Percentiles rank a stretch among this genome's conserved stretches.
Conservation (phyloP, 2,797 vertebrate genomes). For the Eleutherodactylus coqui region DNA sequence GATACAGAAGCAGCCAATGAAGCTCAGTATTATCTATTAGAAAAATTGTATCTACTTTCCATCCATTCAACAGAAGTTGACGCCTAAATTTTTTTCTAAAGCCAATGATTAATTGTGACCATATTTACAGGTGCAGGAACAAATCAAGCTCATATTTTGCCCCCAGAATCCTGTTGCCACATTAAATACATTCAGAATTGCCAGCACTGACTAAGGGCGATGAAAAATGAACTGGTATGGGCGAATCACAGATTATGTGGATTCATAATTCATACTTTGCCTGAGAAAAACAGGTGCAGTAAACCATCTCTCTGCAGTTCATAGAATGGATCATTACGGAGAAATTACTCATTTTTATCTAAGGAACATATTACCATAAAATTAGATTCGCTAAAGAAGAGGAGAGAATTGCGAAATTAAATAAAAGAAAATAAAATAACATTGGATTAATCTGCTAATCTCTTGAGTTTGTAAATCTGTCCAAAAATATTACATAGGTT, state of each 20-base stretch:
- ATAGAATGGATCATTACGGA: slow-evolving; percentile 28
- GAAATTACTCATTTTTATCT: slow-evolving; percentile 49
- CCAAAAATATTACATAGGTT: not conserved
- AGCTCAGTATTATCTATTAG: too few relatives aligned
- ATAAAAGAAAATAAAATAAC: slow-evolving; percentile 22
- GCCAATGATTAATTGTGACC: slow-evolving; percentile 1
- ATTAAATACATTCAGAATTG: slow-evolving; percentile 84
- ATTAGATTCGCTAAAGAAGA: slow-evolving; percentile 8
- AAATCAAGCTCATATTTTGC: slow-evolving; percentile 18
- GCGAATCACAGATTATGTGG: slow-evolving; percentile 72
- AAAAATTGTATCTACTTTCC: not conserved
- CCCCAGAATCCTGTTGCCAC: slow-evolving; percentile 65
- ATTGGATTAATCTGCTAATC: slow-evolving; percentile 21
- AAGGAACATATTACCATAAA: slow-evolving; percentile 39
- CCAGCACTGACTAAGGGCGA: slow-evolving; percentile 76
- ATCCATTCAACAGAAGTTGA: not conserved
- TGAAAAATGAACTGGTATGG: slow-evolving; percentile 80
- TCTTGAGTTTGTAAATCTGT: slow-evolving; percentile 10
- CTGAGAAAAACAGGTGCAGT: slow-evolving; percentile 47
- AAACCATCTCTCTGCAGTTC: slow-evolving; percentile 32
- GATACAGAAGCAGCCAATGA: not conserved
- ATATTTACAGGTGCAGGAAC: slow-evolving; percentile 30
- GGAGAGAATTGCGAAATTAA: not conserved
- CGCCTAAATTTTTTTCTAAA: not conserved
- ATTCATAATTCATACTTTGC: slow-evolving; percentile 39